A percentile compares a stretch with the other conserved stretches of the same genome.
Evolutionary conservation across 2,888 invertebrate genomes (phyloP).

Genomic region (Barypeithes pellucidus): DNA sequence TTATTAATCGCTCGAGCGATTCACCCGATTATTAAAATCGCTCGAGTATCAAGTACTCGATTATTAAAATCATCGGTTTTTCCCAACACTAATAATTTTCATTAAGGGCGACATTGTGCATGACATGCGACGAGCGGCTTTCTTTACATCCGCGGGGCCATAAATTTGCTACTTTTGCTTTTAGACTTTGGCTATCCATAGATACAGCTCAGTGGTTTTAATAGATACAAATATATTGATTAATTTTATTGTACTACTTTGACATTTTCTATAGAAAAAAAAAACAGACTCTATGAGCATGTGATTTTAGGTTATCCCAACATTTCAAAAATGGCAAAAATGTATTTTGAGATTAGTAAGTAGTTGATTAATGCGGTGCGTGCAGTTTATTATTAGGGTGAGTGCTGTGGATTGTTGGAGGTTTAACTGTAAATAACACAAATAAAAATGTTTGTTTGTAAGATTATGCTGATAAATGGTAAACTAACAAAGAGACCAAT

Average conservation of each 20-base stretch:
- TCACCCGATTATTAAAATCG: too few relatives aligned
- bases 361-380: conserved; percentile 35
- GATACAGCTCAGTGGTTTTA: too few relatives aligned
- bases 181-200: too few relatives aligned
- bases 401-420: conserved; percentile 24
- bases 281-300: conserved; percentile 29
- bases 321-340: conserved; percentile 41
- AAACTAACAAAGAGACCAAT: background rate
- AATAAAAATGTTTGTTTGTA: conserved; percentile 22
- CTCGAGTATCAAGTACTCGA: too few relatives aligned
- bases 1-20: too few relatives aligned
- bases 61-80: too few relatives aligned
- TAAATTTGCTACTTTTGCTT: too few relatives aligned
- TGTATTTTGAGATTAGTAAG: conserved; percentile 43
- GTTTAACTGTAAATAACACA: conserved; percentile 29
- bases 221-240: too few relatives aligned
- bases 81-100: too few relatives aligned
- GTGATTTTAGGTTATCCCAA: conserved; percentile 45
- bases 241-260: background rate
- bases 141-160: too few relatives aligned
- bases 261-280: conserved; percentile 19
- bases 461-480: conserved; percentile 9
- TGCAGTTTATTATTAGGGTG: conserved; percentile 39
- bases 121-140: too few relatives aligned
- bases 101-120: too few relatives aligned